phyloP scores from a whole-genome alignment of 2,888 invertebrate genomes.

The Rotaria magnacalcarata region DNA sequence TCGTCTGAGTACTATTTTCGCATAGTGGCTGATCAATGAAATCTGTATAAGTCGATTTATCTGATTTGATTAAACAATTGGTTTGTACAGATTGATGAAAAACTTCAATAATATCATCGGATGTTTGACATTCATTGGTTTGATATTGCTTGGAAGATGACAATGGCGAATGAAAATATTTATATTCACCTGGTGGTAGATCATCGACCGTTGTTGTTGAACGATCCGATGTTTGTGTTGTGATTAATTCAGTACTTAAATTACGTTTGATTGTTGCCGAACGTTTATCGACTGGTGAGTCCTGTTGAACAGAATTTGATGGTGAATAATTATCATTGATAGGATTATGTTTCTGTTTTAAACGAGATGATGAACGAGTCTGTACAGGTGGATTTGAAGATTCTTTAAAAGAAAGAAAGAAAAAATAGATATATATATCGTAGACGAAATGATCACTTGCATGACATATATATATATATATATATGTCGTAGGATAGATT shows the following conservation, averaged over 20 bases:
- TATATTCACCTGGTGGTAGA: background rate
- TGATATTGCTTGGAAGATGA: background rate
- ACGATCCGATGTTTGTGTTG: conserved; percentile 2
- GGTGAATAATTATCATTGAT: background rate
- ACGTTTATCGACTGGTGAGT: background rate
- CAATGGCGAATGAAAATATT: background rate
- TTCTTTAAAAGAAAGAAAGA: background rate
- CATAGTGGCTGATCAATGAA: conserved; percentile 31
- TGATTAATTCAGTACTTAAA: conserved; percentile 25
- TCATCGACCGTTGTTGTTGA: background rate
- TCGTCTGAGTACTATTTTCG: conserved; percentile 5
- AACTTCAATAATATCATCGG: background rate
- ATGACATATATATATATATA: too few relatives aligned
- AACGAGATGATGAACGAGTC: conserved; percentile 23
- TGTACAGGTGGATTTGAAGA: background rate
- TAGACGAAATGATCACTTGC: too few relatives aligned
- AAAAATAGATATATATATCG: background rate
- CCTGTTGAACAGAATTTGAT: background rate
- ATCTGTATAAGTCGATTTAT: conserved; percentile 29
- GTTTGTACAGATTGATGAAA: conserved; percentile 27
- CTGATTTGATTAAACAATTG: conserved; percentile 18
- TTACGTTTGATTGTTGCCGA: background rate
- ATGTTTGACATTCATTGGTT: conserved; percentile 17
- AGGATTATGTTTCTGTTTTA: conserved; percentile 31
- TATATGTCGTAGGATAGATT: too few relatives aligned